Conservation (phyloP, 2,113 vertebrate genomes). For the Silurus meridionalis region DNA sequence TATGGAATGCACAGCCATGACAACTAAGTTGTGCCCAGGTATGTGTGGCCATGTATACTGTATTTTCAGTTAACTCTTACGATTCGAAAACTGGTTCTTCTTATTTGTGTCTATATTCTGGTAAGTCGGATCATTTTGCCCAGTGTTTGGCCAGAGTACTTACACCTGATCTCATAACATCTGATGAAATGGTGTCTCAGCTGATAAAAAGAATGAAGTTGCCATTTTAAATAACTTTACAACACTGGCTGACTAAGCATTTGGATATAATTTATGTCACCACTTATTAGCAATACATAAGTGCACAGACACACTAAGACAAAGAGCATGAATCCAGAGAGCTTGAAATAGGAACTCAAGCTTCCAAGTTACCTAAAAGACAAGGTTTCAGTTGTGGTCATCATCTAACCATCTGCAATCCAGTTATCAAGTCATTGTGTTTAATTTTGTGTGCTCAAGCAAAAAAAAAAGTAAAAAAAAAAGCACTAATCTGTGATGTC, state of each 20-base stretch:
- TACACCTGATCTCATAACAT: background rate
- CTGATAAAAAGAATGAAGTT: background rate
- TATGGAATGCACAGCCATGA: background rate
- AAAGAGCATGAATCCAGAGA: background rate
- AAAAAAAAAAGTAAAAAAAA: background rate
- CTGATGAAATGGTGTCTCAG: background rate
- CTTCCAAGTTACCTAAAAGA: background rate
- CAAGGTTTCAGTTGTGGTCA: background rate
- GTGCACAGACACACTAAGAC: background rate
- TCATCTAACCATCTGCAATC: background rate
- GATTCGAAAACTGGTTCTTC: slow-evolving; percentile 7
- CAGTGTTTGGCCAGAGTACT: background rate
- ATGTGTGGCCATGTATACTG: background rate
- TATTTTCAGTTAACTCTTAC: background rate
- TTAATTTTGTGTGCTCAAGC: background rate
- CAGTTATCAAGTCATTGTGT: background rate
- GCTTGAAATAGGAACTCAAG: background rate
- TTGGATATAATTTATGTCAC: background rate
- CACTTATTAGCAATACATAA: slow-evolving; percentile 11
- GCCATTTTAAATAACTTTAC: background rate
- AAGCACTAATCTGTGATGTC: slow-evolving; percentile 9
- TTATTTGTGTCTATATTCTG: background rate
- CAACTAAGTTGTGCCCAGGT: background rate
- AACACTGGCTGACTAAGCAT: background rate
- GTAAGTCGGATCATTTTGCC: background rate